Base-by-base conservation (phyloP, 2,797 vertebrate genomes). In the Orientallactaga sibirica region DNA sequence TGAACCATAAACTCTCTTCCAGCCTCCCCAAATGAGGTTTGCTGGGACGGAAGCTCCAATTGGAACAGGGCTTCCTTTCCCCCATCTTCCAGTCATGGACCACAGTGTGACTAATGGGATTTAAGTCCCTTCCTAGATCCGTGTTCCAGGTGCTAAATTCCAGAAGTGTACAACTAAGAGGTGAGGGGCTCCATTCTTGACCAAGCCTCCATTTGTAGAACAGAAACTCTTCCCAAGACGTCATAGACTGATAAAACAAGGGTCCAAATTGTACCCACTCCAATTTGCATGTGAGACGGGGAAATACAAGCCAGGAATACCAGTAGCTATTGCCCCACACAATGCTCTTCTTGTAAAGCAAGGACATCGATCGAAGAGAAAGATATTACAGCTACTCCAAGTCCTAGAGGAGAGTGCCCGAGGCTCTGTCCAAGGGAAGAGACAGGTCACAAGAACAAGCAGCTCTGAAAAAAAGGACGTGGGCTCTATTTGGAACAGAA, bases 401-500 rank as follows among this genome's bases (percentile, higher is more conserved):
- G 7, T 81, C 84, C n/a, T 25, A 81, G 33, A 81, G 55, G 14
- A 85, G 52, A 92, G 41, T 48, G 27, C 18, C 64, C 58, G 24
- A 92, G 16, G 61, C 55, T 83, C 78, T 83, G 4, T 52, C n/a
- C 37, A 43, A 81, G 29, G 33, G 14, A 87, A 84, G 48, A 37
- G 24, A 7, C 24, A 62, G 62, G 22, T 43, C 15, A n/a, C 19
- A 62, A 80, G 93, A 83, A 94, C 27, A 82, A 2, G 86, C 15
- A 43, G 25, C 68, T 37, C 62, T 88, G 33, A 87, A 86, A n/a
- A 48, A 41, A 94, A 48, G 19, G 66, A 79, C 74, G 67, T 14
- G 66, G 62, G n/a, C 33, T 88, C 74, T 88, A 74, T 93, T 92
- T 82, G 41, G 67, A 94, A 77, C 43, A 89, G 22, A 92, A 3